Percentiles rank a stretch among this genome's conserved stretches.
Conservation (phyloP, 2,888 invertebrate species). For the Bembecia ichneumoniformis region DNA sequence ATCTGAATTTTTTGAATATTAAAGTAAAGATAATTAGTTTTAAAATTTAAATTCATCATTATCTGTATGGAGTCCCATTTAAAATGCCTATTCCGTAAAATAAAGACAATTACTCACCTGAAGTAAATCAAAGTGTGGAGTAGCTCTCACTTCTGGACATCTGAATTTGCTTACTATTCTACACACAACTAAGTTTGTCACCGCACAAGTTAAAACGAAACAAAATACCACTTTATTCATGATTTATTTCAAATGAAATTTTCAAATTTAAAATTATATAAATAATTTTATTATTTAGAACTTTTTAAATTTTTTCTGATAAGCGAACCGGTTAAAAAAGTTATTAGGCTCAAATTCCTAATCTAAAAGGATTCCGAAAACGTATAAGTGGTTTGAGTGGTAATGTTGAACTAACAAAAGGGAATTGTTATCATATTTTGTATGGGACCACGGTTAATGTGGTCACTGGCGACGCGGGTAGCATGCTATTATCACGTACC, state of each 20-base stretch:
- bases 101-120: constrained; percentile 60
- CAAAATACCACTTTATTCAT: constrained; percentile 23
- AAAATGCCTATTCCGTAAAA: no score
- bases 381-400: constrained; percentile 43
- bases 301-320: no score
- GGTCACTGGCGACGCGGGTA: constrained; percentile 37
- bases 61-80: no score
- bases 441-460: constrained; percentile 59
- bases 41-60: no score
- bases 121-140: constrained; percentile 83
- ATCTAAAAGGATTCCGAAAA: constrained; percentile 10
- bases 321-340: no score
- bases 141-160: constrained; percentile 84
- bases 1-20: no score
- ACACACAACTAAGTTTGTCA: constrained; percentile 18
- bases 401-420: constrained; percentile 54
- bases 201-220: constrained; percentile 22
- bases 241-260: neutral
- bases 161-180: constrained; percentile 75
- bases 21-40: no score
- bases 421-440: constrained; percentile 61
- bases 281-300: no score
- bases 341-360: neutral
- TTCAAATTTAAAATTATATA: no score
- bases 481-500: constrained; percentile 58